Evolutionary conservation across 2,888 invertebrate species (phyloP), one percentile per base, ranked within the genome.

Genomic region (Erebia epiphron): DNA sequence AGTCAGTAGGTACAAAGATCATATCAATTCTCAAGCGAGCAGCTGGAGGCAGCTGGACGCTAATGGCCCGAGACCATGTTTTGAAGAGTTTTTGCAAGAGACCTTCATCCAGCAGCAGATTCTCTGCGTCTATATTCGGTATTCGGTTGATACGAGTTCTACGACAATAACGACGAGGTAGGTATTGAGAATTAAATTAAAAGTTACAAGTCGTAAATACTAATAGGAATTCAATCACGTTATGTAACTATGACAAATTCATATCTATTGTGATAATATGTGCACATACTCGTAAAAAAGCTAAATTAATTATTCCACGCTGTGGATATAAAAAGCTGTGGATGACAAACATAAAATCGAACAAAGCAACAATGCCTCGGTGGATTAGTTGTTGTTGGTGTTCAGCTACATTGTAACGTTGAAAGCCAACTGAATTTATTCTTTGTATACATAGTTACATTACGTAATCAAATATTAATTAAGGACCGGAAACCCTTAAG

Each of bases 331-430:
- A 61, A 61, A 61, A 62, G 26, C 21, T 21, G 16, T 62, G 49
- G 21, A 62, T 62, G 62, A 62, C 46, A 62, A 46, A 46, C 62
- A 62, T 62, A 62, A 54, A 54, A 62, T 62, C 49, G 49, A 49
- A 62, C 62, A 62, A 62, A 49, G 62, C 21, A 14, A 21, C 49
- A 62, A 49, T 26, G 62, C n/a, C 46, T 21, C 49, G 21, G 18
- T 21, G 49, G 11, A 18, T 49, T 21, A 18, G 18, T 46, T 21
- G n/a, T 61, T 61, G 43, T 21, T 49, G 14, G 21, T 62, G 49
- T 49, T 46, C 18, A 49, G 21, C 61, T 46, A 62, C 46, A 62
- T 62, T 18, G 61, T 62, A 46, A 62, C 46, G 18, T 49, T 62
- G 46, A 62, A 62, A 46, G 46, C 49, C 18, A 61, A 61, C 43